phyloP scores from a whole-genome alignment of 2,113 vertebrate genomes.

The Gobio gobio region DNA sequence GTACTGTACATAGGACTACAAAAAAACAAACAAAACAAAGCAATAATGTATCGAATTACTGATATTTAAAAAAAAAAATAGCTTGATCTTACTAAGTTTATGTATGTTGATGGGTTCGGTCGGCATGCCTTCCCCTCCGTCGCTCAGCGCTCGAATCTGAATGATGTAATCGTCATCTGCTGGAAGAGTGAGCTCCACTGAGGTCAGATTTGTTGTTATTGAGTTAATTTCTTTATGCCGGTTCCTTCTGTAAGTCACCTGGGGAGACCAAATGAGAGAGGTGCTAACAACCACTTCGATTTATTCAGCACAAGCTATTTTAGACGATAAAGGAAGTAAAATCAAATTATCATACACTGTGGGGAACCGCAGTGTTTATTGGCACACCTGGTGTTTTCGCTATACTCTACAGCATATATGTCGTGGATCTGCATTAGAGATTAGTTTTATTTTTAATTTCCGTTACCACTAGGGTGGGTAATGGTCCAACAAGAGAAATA shows the following conservation, averaged over 20 bases:
- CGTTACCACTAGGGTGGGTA: not conserved
- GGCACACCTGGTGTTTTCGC: conserved; percentile 23
- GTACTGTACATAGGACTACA: not conserved
- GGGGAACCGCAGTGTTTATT: conserved; percentile 23
- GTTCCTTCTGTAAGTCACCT: conserved; percentile 89
- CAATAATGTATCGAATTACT: not conserved
- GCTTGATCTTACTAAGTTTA: conserved; percentile 76
- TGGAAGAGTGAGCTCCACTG: conserved; percentile 84
- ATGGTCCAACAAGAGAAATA: conserved; percentile 7
- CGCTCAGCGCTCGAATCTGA: conserved; percentile 84
- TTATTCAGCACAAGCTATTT: conserved; percentile 32
- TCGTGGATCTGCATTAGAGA: not conserved
- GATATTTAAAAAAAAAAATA: not conserved
- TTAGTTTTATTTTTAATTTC: conserved; percentile 37
- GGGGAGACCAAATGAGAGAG: conserved; percentile 36
- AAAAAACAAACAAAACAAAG: not conserved
- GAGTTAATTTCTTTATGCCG: conserved; percentile 76
- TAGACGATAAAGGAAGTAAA: not conserved
- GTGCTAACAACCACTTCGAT: conserved; percentile 22
- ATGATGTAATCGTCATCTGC: conserved; percentile 86
- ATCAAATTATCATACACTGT: conserved; percentile 31
- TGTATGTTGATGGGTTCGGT: conserved; percentile 90
- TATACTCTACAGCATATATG: not conserved
- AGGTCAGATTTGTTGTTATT: conserved; percentile 80
- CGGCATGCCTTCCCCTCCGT: conserved; percentile 87